Evolutionary conservation across 2,113 vertebrate genomes (phyloP).

Genomic region (Syngnathus floridae): DNA sequence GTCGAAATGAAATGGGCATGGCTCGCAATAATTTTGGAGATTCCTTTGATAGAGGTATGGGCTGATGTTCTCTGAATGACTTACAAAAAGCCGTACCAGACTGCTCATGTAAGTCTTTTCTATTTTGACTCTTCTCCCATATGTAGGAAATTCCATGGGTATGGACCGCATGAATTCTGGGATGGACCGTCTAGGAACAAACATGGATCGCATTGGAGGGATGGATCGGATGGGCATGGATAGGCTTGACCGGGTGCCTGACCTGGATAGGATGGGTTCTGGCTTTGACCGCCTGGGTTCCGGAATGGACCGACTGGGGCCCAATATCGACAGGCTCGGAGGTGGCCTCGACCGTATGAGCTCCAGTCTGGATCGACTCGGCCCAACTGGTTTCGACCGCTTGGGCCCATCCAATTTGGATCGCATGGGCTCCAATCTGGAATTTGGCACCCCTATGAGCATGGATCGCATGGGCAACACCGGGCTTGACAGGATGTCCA

Average conservation of each 20-base stretch:
- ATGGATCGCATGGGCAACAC: slow-evolving; percentile 74
- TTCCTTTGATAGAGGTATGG: slow-evolving; percentile 83
- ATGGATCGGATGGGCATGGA: slow-evolving; percentile 87
- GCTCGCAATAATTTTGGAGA: slow-evolving; percentile 83
- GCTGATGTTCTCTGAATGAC: slow-evolving; percentile 62
- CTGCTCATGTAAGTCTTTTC: fast-evolving
- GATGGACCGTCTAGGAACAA: slow-evolving; percentile 76
- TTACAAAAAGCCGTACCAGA: neutral
- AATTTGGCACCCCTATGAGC: slow-evolving; percentile 64
- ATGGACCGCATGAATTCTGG: slow-evolving; percentile 83
- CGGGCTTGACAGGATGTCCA: slow-evolving; percentile 62
- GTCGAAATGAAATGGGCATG: slow-evolving; percentile 85
- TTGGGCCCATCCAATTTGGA: slow-evolving; percentile 82
- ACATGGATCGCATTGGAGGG: slow-evolving; percentile 73
- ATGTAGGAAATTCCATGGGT: slow-evolving; percentile 66
- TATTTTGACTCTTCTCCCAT: neutral
- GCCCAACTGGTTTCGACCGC: slow-evolving; percentile 76
- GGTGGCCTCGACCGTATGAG: slow-evolving; percentile 85
- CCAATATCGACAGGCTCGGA: slow-evolving; percentile 83
- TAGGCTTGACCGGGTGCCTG: slow-evolving; percentile 64
- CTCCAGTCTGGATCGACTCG: slow-evolving; percentile 83
- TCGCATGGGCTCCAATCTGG: slow-evolving; percentile 76
- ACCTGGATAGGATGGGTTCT: slow-evolving; percentile 82
- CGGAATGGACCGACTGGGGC: slow-evolving; percentile 83
- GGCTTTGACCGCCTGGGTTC: slow-evolving; percentile 83